Base-by-base conservation (phyloP, 2,888 invertebrate genomes). In the Trissolcus brochymenae region DNA sequence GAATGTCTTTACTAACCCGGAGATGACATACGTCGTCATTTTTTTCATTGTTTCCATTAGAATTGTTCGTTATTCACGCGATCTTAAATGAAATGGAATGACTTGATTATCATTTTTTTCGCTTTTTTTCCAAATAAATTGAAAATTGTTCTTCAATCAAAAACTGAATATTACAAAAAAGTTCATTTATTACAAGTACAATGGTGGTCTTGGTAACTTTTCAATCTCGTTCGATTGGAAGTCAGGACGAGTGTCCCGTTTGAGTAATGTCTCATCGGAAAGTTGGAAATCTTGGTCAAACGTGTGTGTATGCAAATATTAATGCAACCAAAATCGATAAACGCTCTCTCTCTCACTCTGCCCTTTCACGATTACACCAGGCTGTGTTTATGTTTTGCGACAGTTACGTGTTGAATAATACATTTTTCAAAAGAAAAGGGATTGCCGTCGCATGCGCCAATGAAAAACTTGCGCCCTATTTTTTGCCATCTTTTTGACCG, bases 341-440 rank as follows among this genome's bases (percentile, higher is more conserved):
- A 62, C 40, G 64, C 41, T 54, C 74, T 62, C 35, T 35, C 35
- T 25, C 25, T 25, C 25, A 0, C 67, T 67, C 64, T 75, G 60
- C 59, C 68, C 68, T 75, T 75, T 75, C 41, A 35, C 21, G 41
- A 73, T 73, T 66, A 65, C 56, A 21, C 57, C 35, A 21, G 49
- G 64, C 49, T 41, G 43, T 73, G 73, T 67, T 73, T 73, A 73
- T 56, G 73, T 67, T 73, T 66, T 19, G 61, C 61, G 61, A 56
- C 60, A 61, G 61, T 61, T 19, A 50, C 73, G 29, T 21, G 66
- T 61, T 73, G 66, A 73, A 73, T 73, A 66, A 73, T 73, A 61
- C 65, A 66, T 66, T 55, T 73, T 65, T 16, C 50, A 51, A 53
- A 72, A 55, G 64, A 60, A 67, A 73, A 50, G 35, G 46, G 21